Percentiles rank a stretch among this genome's conserved stretches.
Conservation (phyloP, 1,140 invertebrate genomes). For the Acyrthosiphon pisum region DNA sequence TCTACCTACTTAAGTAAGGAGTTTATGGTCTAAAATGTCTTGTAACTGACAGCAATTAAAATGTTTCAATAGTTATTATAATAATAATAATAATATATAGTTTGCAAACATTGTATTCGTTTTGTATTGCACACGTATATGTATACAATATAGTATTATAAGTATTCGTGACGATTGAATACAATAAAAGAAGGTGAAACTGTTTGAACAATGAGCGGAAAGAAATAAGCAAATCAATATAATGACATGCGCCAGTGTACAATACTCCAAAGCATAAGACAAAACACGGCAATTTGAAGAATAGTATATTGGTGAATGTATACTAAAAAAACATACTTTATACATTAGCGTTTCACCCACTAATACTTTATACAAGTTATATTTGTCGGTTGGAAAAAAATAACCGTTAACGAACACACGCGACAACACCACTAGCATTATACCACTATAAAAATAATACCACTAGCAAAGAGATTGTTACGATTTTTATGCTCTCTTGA, state of each 20-base stretch:
- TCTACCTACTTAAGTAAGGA: not conserved
- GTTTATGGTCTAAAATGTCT: not conserved
- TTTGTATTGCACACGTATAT: not conserved
- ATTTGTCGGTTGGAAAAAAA: not conserved
- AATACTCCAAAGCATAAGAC: not conserved
- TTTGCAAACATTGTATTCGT: not conserved
- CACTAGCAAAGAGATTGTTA: not conserved
- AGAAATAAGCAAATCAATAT: constrained; percentile 11
- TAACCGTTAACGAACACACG: not conserved
- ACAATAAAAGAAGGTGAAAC: not conserved
- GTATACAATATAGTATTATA: too few species aligned
- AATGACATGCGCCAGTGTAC: not conserved
- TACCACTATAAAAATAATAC: rapidly evolving
- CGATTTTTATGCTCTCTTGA: too few species aligned
- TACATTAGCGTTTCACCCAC: not conserved
- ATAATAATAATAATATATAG: not conserved
- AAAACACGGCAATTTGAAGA: not conserved
- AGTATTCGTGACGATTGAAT: not conserved
- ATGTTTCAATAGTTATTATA: not conserved
- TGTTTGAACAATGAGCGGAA: constrained; percentile 15
- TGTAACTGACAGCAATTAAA: not conserved
- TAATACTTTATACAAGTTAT: not conserved
- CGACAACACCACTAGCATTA: too few species aligned
- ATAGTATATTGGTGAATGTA: not conserved
- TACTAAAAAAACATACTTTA: not conserved